A percentile compares a stretch with the other conserved stretches of the same genome.
Conservation (phyloP, 2,888 invertebrate species). For the Synergus japonicus region DNA sequence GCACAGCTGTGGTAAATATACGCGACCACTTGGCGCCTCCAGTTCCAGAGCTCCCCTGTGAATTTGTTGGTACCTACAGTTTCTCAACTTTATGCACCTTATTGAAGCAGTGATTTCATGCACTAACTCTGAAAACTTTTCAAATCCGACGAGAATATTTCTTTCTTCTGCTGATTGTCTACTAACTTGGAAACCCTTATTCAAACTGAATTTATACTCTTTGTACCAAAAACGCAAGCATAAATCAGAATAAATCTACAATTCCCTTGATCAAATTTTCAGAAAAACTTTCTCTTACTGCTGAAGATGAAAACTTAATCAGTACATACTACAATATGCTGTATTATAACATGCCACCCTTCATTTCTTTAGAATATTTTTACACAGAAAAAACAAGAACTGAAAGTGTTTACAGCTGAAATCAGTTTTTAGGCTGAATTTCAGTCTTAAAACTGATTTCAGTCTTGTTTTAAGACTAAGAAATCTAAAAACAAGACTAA, state of each 20-base stretch:
- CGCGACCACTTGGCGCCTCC: constrained; percentile 39
- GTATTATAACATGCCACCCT: too few relatives aligned
- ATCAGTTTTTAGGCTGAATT: too few relatives aligned
- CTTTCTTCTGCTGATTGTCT: constrained; percentile 39
- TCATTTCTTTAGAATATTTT: too few relatives aligned
- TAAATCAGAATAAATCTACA: neutral
- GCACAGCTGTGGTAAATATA: constrained; percentile 42
- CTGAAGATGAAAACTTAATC: neutral
- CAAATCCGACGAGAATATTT: constrained; percentile 38
- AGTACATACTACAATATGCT: too few relatives aligned
- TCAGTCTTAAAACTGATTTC: too few relatives aligned
- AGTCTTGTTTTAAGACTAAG: too few relatives aligned
- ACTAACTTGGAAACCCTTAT: constrained; percentile 30
- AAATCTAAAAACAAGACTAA: too few relatives aligned
- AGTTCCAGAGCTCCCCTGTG: constrained; percentile 31
- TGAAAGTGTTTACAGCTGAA: too few relatives aligned
- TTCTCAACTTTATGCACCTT: constrained; percentile 39
- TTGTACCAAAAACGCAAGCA: neutral
- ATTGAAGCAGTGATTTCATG: constrained; percentile 40
- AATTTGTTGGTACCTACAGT: constrained; percentile 37
- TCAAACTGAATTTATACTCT: constrained; percentile 17
- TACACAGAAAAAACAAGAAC: too few relatives aligned
- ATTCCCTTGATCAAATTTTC: neutral
- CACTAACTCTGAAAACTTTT: constrained; percentile 40
- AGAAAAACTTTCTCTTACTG: neutral